These are phyloP conservation scores for Odocoileus hemionus DNA, from an alignment of 2,113 vertebrate species.

Conservation along the genomic window DNA sequence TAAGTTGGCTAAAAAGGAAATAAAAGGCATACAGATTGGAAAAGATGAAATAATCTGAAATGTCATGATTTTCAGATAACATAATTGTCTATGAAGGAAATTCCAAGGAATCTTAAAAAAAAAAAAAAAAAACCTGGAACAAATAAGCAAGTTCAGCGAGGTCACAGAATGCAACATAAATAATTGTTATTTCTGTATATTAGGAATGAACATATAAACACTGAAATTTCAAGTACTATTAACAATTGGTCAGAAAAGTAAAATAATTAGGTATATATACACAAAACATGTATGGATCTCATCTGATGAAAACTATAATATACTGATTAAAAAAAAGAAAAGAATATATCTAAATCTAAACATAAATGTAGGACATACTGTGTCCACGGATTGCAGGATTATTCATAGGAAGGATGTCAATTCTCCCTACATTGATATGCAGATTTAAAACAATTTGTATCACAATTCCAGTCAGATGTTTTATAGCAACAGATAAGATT, in stretches of 20 bases:
- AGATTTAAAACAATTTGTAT: not conserved
- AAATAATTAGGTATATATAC: not conserved
- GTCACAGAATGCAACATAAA: not conserved
- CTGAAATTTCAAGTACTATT: not conserved
- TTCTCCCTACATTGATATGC: not conserved
- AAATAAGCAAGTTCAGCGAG: not conserved
- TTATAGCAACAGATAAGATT: not conserved
- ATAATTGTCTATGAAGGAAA: not conserved
- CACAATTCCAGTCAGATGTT: not conserved
- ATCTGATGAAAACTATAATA: not conserved
- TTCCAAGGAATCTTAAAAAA: not conserved
- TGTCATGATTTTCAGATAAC: not conserved
- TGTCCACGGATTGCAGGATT: not conserved
- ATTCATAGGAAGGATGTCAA: not conserved
- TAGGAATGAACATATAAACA: not conserved
- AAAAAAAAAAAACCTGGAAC: not conserved
- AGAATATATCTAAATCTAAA: not conserved
- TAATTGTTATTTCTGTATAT: not conserved
- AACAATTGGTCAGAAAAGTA: not conserved
- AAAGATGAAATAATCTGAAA: not conserved
- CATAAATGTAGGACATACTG: not conserved
- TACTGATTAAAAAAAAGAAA: not conserved
- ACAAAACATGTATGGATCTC: not conserved
- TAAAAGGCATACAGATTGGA: not conserved
- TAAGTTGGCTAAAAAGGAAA: not conserved